A percentile compares a stretch with the other conserved stretches of the same genome.
phyloP scores from a whole-genome alignment of 2,113 vertebrate species.

The Macaca fascicularis region T2T-MFA8v1.1 NC_088389.1:121271001-121271500 shows the following conservation, averaged over 20 bases:
- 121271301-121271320: not conserved
- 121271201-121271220: not conserved
- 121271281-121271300: no score
- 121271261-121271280: not conserved
- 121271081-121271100: not conserved
- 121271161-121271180: not conserved
- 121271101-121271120: not conserved
- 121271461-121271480: not conserved
- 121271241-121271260: no score
- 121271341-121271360: fast-evolving
- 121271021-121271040: not conserved
- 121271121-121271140: not conserved
- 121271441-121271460: not conserved
- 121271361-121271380: fast-evolving
- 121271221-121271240: no score
- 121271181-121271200: not conserved
- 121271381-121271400: not conserved
- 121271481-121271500: not conserved
- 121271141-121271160: not conserved
- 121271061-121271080: not conserved
- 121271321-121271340: fast-evolving
- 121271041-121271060: not conserved
- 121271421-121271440: not conserved
- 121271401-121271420: no score
- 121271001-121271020: not conserved